Base-by-base conservation (phyloP, 2,888 invertebrate species). In the Diogma glabrata region DNA sequence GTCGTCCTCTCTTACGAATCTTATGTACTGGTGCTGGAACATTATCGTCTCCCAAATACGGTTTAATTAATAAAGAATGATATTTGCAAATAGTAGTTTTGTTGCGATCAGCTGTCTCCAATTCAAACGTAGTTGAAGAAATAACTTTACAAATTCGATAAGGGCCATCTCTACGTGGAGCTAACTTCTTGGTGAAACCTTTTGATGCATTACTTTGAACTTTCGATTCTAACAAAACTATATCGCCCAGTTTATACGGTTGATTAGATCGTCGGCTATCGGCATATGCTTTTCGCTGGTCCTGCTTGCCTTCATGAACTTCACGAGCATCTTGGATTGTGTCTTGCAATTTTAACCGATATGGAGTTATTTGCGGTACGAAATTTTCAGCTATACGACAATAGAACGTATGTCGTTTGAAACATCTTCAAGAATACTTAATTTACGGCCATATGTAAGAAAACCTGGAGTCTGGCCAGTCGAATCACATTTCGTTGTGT, bases 391-490 rank as follows among this genome's bases (percentile, higher is more conserved):
- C n/a, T n/a, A n/a, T n/a, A n/a, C n/a, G n/a, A n/a, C n/a, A 14
- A 65, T 57, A 2, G 53, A n/a, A 47, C 57, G 52, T 5, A 63
- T 38, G 49, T 65, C 63, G 33, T 57, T 55, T 6, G 54, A 30
- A 7, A 60, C 59, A 26, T 67, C 67, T 52, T 61, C 60, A 1
- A 59, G 49, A 1, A 62, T 61, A n/a, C 67, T 52, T 1, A 67
- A 40, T 53, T 69, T 64, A 47, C 66, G 51, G 0, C 61, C 67
- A 47, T 63, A 64, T 17, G 62, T 67, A 2, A 67, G n/a, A n/a
- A n/a, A n/a, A n/a, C n/a, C n/a, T n/a, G n/a, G n/a, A n/a, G n/a
- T n/a, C n/a, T n/a, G n/a, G 1, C 61, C 60, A 3, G 66, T 67
- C 7, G 56, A 54, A 36, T 58, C 55, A 38, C 61, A 60, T 7